Percentiles rank a stretch among this genome's conserved stretches.
Evolutionary conservation across 1,140 invertebrate species (phyloP).

Genomic region (Apis cerana): DNA sequence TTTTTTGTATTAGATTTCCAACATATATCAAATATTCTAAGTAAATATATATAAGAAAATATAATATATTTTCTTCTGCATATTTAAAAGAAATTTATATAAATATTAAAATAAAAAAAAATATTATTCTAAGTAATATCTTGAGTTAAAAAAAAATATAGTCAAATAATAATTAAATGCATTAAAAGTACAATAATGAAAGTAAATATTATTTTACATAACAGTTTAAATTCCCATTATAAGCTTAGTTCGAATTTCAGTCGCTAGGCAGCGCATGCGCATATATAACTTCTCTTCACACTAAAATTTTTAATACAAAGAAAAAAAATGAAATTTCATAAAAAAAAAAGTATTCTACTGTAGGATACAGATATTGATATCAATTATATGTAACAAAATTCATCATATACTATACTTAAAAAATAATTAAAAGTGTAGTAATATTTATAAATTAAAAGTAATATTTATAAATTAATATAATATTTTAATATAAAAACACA

Average conservation of each 20-base stretch:
- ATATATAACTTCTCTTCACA: not conserved
- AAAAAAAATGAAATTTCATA: not conserved
- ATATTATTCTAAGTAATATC: not conserved
- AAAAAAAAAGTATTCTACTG: not conserved
- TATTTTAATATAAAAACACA: not conserved
- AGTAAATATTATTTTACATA: not conserved
- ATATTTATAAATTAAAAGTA: no score
- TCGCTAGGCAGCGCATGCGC: slow-evolving; percentile 42
- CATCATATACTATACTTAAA: not conserved
- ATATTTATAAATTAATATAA: not conserved
- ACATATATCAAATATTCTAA: not conserved
- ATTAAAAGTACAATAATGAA: not conserved
- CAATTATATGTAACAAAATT: not conserved
- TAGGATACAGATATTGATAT: not conserved
- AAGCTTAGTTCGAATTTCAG: slow-evolving; percentile 29
- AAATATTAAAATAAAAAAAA: no score
- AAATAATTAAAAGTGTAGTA: not conserved
- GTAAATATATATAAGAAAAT: no score
- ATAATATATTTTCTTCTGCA: not conserved
- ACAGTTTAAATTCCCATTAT: slow-evolving; percentile 37
- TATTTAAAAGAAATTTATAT: not conserved
- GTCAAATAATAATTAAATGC: not conserved
- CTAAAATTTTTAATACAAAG: not conserved
- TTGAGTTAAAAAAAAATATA: not conserved
- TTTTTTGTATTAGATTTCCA: no score